These are phyloP conservation scores for Eupsittula cactorum DNA, from an alignment of 2,113 vertebrate species.

Conservation along the genomic window DNA sequence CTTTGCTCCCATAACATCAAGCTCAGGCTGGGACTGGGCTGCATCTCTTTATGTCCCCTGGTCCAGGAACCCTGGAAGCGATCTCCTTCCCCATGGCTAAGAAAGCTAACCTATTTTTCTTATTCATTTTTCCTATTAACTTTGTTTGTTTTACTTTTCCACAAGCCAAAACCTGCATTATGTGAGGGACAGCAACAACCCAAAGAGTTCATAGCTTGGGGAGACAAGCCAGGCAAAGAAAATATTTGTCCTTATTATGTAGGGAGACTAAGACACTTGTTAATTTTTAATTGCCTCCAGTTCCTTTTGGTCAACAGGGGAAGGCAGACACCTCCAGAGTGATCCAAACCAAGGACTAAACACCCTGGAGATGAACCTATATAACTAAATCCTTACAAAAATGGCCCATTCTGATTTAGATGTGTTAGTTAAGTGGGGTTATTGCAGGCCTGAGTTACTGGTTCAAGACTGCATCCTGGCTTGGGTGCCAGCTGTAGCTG, in stretches of 20 bases:
- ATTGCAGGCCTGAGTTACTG: neutral
- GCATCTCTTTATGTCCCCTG: accelerated
- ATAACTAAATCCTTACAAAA: neutral
- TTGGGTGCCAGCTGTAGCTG: neutral
- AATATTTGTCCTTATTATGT: neutral
- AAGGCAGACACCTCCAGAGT: neutral
- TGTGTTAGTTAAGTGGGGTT: neutral
- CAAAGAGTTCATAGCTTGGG: neutral
- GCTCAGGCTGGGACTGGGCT: neutral
- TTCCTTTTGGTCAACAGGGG: neutral
- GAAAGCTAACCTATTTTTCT: neutral
- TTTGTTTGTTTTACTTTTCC: neutral
- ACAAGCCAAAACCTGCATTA: neutral
- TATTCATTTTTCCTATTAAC: neutral
- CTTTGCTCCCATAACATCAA: neutral
- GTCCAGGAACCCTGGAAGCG: accelerated
- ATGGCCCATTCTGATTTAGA: neutral
- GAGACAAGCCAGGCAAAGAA: neutral
- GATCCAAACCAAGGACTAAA: neutral
- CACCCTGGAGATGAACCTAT: neutral
- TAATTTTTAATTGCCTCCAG: neutral
- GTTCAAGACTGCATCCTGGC: neutral
- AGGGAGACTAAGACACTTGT: neutral
- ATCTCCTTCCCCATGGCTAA: neutral
- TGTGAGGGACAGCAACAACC: neutral